A percentile compares a stretch with the other conserved stretches of the same genome.
phyloP scores from a whole-genome alignment of 1,140 invertebrate genomes.

The Brachionus paranguensis region DNA sequence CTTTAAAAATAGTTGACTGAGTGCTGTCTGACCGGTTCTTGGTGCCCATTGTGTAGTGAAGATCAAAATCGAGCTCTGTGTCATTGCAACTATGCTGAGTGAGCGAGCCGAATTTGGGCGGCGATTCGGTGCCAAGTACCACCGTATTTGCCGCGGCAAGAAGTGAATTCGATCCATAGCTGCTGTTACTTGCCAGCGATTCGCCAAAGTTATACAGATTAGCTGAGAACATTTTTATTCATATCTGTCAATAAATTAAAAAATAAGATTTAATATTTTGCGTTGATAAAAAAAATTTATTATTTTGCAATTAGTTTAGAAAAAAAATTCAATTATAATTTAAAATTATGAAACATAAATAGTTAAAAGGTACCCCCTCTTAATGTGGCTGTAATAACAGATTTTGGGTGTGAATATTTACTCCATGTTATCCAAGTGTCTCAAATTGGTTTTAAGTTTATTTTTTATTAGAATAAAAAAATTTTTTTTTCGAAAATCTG shows the following conservation, averaged over 20 bases:
- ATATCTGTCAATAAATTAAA: neutral
- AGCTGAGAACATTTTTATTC: neutral
- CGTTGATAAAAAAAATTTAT: neutral
- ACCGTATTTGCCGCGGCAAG: constrained; percentile 5
- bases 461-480: neutral
- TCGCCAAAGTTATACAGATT: neutral
- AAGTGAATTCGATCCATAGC: constrained; percentile 3
- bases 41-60: neutral
- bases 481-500: neutral
- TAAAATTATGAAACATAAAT: neutral
- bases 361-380: neutral
- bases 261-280: constrained; percentile 18
- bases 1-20: neutral
- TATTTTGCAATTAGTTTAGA: neutral
- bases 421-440: neutral
- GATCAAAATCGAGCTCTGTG: neutral
- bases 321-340: neutral
- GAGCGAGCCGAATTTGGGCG: neutral
- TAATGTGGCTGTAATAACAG: neutral
- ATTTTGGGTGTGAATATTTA: neutral
- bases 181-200: neutral
- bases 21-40: neutral
- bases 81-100: neutral
- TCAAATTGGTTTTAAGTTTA: neutral
- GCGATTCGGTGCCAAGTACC: neutral